A percentile compares a stretch with the other conserved stretches of the same genome.
Evolutionary conservation across 2,113 vertebrate species (phyloP).

Genomic region (Oreotragus oreotragus): DNA sequence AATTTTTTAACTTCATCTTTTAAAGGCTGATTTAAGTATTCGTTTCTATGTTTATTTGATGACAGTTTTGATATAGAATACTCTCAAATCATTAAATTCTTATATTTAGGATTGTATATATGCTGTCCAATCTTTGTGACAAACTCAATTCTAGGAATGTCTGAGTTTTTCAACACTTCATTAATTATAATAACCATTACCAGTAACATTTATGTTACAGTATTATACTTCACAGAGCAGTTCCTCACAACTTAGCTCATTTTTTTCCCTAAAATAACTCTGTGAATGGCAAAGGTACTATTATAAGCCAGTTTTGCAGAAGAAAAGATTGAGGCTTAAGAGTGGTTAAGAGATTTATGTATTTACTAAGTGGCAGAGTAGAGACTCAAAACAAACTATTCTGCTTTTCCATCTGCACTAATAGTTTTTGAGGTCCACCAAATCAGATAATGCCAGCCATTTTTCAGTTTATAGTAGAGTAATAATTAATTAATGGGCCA

Average conservation of each 20-base stretch:
- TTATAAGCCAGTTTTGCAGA: background rate
- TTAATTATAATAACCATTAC: background rate
- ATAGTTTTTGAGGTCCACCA: background rate
- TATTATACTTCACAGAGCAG: background rate
- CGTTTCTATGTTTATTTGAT: background rate
- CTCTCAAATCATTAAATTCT: background rate
- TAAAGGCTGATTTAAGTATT: background rate
- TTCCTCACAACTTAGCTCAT: background rate
- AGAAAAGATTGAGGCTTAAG: background rate
- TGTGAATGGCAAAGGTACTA: background rate
- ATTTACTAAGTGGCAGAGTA: background rate
- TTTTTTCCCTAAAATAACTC: background rate
- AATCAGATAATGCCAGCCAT: background rate
- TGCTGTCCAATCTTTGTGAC: background rate
- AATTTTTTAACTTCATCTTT: background rate
- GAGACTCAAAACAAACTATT: background rate
- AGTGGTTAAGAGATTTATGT: background rate
- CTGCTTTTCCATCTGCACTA: background rate
- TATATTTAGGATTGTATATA: background rate
- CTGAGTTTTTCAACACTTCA: background rate
- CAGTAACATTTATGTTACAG: background rate
- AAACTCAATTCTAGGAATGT: background rate
- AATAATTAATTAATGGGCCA: background rate
- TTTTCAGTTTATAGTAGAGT: background rate
- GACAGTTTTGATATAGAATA: background rate